Base-by-base conservation (phyloP, 2,113 vertebrate genomes). In the Ivindomyrus marchei region DNA sequence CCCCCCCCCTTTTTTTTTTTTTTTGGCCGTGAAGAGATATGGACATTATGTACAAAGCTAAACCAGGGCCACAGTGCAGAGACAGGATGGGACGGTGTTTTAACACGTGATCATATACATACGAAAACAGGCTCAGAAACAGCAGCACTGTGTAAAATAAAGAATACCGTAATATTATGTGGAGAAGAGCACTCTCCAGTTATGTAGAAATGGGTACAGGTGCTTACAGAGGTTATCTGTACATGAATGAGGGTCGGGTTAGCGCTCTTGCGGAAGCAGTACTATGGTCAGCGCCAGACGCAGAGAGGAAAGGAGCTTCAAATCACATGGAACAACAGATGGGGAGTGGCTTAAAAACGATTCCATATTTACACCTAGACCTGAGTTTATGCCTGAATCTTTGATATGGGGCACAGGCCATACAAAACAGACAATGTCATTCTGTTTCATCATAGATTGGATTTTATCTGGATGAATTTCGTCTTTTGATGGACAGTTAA, bases 1-100 rank as follows among this genome's bases (percentile, higher is more conserved):
- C 9, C 2, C 45, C 45, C 45, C 46, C 46, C 46, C 6, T 8
- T 21, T 36, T 39, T 42, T 36, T 39, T 42, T 70, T 17, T 58
- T 46, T 24, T 9, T 42, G 47, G 39, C 27, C 39, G 7, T 52
- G 42, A 42, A 39, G 19, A 56, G 49, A 80, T 49, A 31, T 11
- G 66, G 77, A 85, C 39, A 49, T 45, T 89, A 83, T 80, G 88
- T 85, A 89, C 19, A 89, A 66, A 80, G 49, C 21, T 89, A 74
- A 17, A 53, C 50, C 46, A 88, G 42, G 45, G 56, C 46, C 46
- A 88, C 58, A 50, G 88, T 74, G 46, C 62, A 88, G 46, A 17
- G 42, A 47, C 39, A 88, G 24, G 66, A 46, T 74, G 45, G 62
- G 66, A 80, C 74, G 17, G 74, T 74, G 66, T 74, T 74, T 74